Evolutionary conservation across 2,888 invertebrate genomes (phyloP).

Genomic region (Rugalucina vietnamica): DNA sequence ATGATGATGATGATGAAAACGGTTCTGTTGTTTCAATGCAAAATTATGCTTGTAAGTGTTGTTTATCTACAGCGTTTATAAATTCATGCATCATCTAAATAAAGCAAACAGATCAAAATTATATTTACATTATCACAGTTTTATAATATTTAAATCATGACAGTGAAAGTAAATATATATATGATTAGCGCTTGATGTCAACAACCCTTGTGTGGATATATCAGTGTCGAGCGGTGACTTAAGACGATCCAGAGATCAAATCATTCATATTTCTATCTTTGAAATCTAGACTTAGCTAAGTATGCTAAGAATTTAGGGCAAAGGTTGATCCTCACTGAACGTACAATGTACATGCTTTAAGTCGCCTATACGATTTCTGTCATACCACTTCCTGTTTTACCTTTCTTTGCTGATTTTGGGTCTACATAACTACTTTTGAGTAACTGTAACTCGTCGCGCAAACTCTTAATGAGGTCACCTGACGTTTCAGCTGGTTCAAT

Average conservation of each 20-base stretch:
- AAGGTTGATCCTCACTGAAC: too few species aligned
- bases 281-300: background rate
- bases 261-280: background rate
- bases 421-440: background rate
- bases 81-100: too few species aligned
- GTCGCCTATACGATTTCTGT: background rate
- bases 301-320: background rate
- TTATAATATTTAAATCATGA: too few species aligned
- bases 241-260: background rate
- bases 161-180: too few species aligned
- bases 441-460: constrained; percentile 44
- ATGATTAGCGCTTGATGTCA: background rate
- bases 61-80: too few species aligned
- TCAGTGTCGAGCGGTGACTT: background rate
- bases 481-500: constrained; percentile 22
- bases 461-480: constrained; percentile 39
- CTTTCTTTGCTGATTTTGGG: background rate
- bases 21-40: too few species aligned
- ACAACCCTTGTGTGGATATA: background rate
- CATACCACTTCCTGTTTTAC: background rate
- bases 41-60: too few species aligned
- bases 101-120: too few species aligned
- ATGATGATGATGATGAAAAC: too few species aligned
- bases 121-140: too few species aligned
- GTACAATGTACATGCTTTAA: too few species aligned